Evolutionary conservation across 1,140 invertebrate species (phyloP).

Genomic region (Centruroides vittatus): DNA sequence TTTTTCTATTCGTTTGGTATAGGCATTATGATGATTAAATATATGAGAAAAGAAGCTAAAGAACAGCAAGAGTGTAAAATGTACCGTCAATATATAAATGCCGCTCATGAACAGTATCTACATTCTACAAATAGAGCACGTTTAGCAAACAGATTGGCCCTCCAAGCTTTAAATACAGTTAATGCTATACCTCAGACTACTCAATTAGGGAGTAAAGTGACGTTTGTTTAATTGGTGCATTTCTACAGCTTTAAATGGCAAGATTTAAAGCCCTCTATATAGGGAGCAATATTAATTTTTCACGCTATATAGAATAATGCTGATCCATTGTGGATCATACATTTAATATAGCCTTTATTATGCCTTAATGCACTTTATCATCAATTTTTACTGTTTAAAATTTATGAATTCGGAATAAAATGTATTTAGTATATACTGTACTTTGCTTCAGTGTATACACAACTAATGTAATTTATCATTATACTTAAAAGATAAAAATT

Average conservation of each 20-base stretch:
- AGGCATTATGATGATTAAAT: conserved; percentile 24
- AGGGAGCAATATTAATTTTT: too few species aligned
- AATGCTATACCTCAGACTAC: conserved; percentile 22
- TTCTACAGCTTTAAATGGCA: background rate
- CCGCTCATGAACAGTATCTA: conserved; percentile 15
- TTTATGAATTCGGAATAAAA: too few species aligned
- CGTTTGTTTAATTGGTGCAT: conserved; percentile 19
- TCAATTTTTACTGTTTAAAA: too few species aligned
- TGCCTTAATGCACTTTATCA: too few species aligned
- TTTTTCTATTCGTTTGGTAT: conserved; percentile 25
- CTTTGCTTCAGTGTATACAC: too few species aligned
- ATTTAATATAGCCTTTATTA: too few species aligned
- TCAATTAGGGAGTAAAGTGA: conserved; percentile 20
- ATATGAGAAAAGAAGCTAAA: conserved; percentile 21
- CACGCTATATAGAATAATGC: too few species aligned
- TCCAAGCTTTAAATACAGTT: conserved; percentile 23
- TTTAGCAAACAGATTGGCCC: conserved; percentile 20
- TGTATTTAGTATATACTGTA: too few species aligned
- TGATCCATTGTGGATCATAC: too few species aligned
- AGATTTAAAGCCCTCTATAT: too few species aligned
- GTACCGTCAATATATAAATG: conserved; percentile 20
- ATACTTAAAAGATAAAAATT: too few species aligned
- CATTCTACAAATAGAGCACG: conserved; percentile 16
- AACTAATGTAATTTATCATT: too few species aligned
- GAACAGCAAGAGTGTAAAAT: conserved; percentile 21